Percentiles rank a stretch among this genome's conserved stretches.
Conservation (phyloP, 2,888 invertebrate genomes). For the Cataglyphis rosenhaueri region DNA sequence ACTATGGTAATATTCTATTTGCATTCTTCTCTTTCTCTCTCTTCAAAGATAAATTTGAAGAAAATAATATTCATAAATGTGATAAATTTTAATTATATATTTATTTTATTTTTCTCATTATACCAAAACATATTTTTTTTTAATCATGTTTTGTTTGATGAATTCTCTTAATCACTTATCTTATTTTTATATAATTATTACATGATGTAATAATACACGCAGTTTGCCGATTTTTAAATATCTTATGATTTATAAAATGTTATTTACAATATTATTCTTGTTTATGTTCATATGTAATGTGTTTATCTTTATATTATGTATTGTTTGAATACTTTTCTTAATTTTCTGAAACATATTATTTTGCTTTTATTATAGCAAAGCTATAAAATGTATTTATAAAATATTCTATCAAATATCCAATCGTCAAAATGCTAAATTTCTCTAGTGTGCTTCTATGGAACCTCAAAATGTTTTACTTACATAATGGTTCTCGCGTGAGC, state of each 20-base stretch:
- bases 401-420: neutral
- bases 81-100: neutral
- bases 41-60: neutral
- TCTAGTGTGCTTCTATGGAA: neutral
- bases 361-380: constrained; percentile 3
- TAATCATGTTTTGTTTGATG: neutral
- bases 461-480: constrained; percentile 19
- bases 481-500: constrained; percentile 5
- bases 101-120: neutral
- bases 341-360: neutral
- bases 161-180: neutral
- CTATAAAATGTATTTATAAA: neutral
- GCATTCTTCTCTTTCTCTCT: neutral
- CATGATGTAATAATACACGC: neutral
- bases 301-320: neutral
- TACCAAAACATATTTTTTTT: neutral
- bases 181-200: constrained; percentile 16
- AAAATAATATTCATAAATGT: constrained; percentile 2
- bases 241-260: neutral
- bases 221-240: neutral
- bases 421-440: constrained; percentile 5
- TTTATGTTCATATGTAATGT: neutral
- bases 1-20: constrained; percentile 11
- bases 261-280: neutral
- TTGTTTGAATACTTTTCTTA: neutral